Evolutionary conservation across 2,888 invertebrate species (phyloP), one percentile per base, ranked within the genome.

Genomic region (Lacanobia wlatinum): DNA sequence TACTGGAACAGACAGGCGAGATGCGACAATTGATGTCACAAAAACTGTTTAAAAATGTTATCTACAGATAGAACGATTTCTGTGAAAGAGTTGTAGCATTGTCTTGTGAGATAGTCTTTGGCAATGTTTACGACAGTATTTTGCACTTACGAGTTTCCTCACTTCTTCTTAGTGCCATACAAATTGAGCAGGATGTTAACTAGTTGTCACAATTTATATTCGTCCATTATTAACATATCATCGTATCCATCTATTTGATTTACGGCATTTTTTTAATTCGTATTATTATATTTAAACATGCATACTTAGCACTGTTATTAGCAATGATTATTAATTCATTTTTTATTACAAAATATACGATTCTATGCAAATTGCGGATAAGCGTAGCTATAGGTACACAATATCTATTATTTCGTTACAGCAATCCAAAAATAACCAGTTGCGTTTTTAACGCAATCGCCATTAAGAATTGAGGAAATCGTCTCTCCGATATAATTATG

Each of bases 401-500:
- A 50, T 60, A 58, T 73, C 58, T 40, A 55, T 53, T 68, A 68
- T 73, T 64, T 73, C 56, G 21, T 76, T 74, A 70, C 21, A 40
- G 8, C 34, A 9, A 50, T 65, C 59, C 56, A 64, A 77, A 83
- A 76, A 80, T 76, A 84, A 75, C 70, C 63, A 62, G 82, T 79
- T 82, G 61, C 67, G 73, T 79, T 83, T 74, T 74, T 53, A 74
- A 74, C 84, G 66, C 70, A 74, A 75, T 62, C 21, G 48, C 55
- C 65, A 53, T 16, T 40, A 69, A 61, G 70, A 83, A 83, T 81
- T 78, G 65, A 87, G 88, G 88, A 89, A 89, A 88, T 82, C 70
- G 86, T 59, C 52, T 66, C 78, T 65, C 46, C 53, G 53, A 79
- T 75, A 80, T 75, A 88, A 87, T 77, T 79, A 83, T 59, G 82